Evolutionary conservation across 2,888 invertebrate species (phyloP).

Genomic region (Drosophila greeni): DNA sequence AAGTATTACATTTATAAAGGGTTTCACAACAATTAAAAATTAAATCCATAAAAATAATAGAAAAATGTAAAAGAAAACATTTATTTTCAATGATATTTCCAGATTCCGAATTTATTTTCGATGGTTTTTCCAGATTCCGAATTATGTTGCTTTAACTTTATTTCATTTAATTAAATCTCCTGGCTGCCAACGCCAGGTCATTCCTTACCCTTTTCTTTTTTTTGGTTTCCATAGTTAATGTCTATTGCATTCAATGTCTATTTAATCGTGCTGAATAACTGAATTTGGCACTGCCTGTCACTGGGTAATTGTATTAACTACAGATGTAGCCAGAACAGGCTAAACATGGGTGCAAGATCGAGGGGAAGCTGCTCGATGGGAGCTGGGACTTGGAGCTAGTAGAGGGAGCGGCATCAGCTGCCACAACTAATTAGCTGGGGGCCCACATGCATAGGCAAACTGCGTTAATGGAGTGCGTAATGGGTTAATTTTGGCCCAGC

Average conservation of each 20-base stretch:
- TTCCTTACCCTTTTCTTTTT: neutral
- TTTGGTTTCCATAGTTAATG: neutral
- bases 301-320: slow-evolving; percentile 43
- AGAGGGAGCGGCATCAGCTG: slow-evolving; percentile 57
- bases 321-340: slow-evolving; percentile 2
- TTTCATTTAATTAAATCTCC: neutral
- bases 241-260: slow-evolving; percentile 41
- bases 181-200: neutral
- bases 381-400: neutral
- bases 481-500: slow-evolving; percentile 64
- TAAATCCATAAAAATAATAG: no score
- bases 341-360: slow-evolving; percentile 4
- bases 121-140: neutral
- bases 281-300: slow-evolving; percentile 46
- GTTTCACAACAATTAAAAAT: no score
- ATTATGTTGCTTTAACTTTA: neutral
- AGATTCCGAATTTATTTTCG: neutral
- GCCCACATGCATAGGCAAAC: slow-evolving; percentile 60
- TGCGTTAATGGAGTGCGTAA: slow-evolving; percentile 71
- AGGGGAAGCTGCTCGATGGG: neutral
- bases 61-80: neutral
- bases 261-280: slow-evolving; percentile 66
- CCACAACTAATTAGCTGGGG: slow-evolving; percentile 65
- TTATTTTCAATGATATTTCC: neutral
- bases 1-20: no score